A percentile compares a stretch with the other conserved stretches of the same genome.
These are phyloP conservation scores for Spondyliosoma cantharus DNA, from an alignment of 2,797 vertebrate species.

Conservation along the genomic window DNA sequence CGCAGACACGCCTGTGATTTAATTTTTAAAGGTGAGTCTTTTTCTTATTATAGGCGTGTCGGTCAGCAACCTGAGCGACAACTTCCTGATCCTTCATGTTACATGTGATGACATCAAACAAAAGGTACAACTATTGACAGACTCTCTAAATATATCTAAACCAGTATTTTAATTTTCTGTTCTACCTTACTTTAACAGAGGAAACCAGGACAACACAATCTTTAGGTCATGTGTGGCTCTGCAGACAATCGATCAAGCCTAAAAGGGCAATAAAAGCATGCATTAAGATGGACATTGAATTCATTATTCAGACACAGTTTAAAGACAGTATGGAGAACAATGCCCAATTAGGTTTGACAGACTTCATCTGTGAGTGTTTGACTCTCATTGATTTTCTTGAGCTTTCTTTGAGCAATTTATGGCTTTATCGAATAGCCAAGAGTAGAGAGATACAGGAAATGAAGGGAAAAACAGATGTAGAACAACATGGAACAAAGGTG, in stretches of 20 bases:
- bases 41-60: conserved; percentile 86
- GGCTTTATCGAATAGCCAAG: too few relatives aligned
- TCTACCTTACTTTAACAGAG: background rate
- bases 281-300: too few relatives aligned
- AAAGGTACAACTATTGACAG: conserved; percentile 83
- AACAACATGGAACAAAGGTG: too few relatives aligned
- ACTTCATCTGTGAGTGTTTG: too few relatives aligned
- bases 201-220: background rate
- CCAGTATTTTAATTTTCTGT: background rate
- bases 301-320: too few relatives aligned
- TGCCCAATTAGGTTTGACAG: too few relatives aligned
- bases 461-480: too few relatives aligned
- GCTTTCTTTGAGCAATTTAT: too few relatives aligned
- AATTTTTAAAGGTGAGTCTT: conserved; percentile 5
- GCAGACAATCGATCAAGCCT: background rate
- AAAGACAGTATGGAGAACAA: too few relatives aligned
- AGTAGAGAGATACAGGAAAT: too few relatives aligned
- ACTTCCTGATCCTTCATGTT: conserved; percentile 92
- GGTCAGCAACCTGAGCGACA: conserved; percentile 91
- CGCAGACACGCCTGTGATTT: background rate
- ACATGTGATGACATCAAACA: conserved; percentile 88
- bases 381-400: too few relatives aligned
- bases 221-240: background rate
- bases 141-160: background rate
- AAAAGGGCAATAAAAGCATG: background rate